Evolutionary conservation across 2,888 invertebrate genomes (phyloP).

Genomic region (Hyposoter didymator): DNA sequence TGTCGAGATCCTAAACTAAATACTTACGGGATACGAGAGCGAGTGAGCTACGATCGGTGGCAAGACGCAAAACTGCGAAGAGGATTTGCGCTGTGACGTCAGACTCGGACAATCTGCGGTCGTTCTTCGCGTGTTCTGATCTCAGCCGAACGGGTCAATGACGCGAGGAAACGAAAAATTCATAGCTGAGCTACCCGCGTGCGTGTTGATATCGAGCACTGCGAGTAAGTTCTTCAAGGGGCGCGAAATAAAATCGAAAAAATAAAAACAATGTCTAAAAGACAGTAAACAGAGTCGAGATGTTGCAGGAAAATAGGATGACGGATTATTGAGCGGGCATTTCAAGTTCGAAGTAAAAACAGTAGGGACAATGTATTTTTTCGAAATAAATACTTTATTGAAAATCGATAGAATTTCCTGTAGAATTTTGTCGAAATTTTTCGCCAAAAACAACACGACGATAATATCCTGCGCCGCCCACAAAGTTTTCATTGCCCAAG

Average conservation of each 20-base stretch:
- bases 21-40: background rate
- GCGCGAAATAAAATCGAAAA: slow-evolving; percentile 4
- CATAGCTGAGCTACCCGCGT: slow-evolving; percentile 85
- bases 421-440: too few species aligned
- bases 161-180: slow-evolving; percentile 86
- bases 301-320: background rate
- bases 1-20: background rate
- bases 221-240: slow-evolving; percentile 52
- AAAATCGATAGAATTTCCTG: background rate
- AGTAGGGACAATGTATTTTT: background rate
- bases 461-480: background rate
- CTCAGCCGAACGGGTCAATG: slow-evolving; percentile 89
- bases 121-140: slow-evolving; percentile 87
- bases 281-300: background rate
- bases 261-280: too few species aligned
- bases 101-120: slow-evolving; percentile 84
- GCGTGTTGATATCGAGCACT: slow-evolving; percentile 83
- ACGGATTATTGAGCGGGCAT: background rate
- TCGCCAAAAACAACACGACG: background rate
- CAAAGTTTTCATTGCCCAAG: slow-evolving; percentile 27
- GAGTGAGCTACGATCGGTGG: background rate
- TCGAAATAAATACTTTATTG: background rate
- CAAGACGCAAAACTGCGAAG: slow-evolving; percentile 2
- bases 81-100: slow-evolving; percentile 72
- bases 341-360: background rate